Conservation (phyloP, 2,888 invertebrate genomes). For the Lithosia quadra region DNA sequence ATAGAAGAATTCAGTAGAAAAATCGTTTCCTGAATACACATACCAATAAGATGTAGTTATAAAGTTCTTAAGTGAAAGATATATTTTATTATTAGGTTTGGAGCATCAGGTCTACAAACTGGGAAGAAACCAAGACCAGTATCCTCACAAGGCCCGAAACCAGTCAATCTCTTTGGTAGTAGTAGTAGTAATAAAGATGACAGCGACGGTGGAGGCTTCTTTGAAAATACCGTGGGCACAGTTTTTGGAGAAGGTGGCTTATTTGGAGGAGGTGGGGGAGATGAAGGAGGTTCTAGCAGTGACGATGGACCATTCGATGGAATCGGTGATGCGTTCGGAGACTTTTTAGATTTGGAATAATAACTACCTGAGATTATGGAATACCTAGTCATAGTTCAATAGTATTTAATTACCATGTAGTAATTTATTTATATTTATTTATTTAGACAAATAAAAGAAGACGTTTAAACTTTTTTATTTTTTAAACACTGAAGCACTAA, state of each 20-base stretch:
- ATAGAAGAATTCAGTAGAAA: no score
- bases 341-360: conserved; percentile 66
- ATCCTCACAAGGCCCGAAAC: conserved; percentile 75
- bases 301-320: conserved; percentile 73
- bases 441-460: conserved; percentile 27
- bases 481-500: conserved; percentile 3
- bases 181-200: conserved; percentile 58
- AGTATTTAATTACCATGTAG: conserved; percentile 7
- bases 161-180: conserved; percentile 75
- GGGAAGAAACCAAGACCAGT: conserved; percentile 80
- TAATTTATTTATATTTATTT: conserved; percentile 51
- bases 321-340: conserved; percentile 78
- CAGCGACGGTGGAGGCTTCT: conserved; percentile 64
- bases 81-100: conserved; percentile 66
- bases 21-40: no score
- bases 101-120: conserved; percentile 77
- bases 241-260: conserved; percentile 58
- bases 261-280: conserved; percentile 52
- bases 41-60: no score
- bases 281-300: conserved; percentile 49
- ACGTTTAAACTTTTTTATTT: neutral
- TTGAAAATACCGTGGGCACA: conserved; percentile 65
- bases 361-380: conserved; percentile 45
- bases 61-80: neutral
- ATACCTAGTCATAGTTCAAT: conserved; percentile 15